Evolutionary conservation across 1,140 invertebrate genomes (phyloP).

Genomic region (Drosophila mayri): DNA sequence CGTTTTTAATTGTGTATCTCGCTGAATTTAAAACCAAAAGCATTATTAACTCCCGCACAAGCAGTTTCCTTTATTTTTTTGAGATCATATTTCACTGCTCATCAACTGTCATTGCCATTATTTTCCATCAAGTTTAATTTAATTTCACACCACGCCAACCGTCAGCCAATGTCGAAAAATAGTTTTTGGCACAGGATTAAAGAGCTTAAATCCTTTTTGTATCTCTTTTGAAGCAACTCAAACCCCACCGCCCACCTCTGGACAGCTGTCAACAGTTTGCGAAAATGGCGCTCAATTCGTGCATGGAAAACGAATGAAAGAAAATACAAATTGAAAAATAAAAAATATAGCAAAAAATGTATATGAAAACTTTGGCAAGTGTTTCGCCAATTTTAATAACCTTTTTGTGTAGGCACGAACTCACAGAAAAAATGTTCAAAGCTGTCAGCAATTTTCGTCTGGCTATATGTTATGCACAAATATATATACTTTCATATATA

Average conservation of each 20-base stretch:
- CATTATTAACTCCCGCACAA: background rate
- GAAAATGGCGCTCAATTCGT: slow-evolving; percentile 61
- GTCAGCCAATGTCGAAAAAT: slow-evolving; percentile 59
- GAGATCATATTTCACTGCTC: slow-evolving; percentile 17
- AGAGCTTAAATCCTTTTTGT: slow-evolving; percentile 55
- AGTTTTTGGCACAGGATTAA: slow-evolving; percentile 68
- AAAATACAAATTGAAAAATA: slow-evolving; percentile 25
- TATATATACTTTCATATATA: slow-evolving; percentile 32
- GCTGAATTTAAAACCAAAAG: background rate
- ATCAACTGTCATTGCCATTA: slow-evolving; percentile 12
- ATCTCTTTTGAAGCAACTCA: slow-evolving; percentile 8
- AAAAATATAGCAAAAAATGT: slow-evolving; percentile 22
- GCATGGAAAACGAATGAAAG: slow-evolving; percentile 46
- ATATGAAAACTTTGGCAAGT: slow-evolving; percentile 47
- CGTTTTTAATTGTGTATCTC: background rate
- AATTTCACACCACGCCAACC: slow-evolving; percentile 61
- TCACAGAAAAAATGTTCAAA: slow-evolving; percentile 13
- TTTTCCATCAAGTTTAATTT: slow-evolving; percentile 56
- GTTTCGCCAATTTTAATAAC: slow-evolving; percentile 59
- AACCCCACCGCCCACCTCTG: slow-evolving; percentile 4
- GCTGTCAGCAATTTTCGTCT: slow-evolving; percentile 44
- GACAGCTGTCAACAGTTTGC: slow-evolving; percentile 74
- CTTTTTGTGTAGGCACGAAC: slow-evolving; percentile 51
- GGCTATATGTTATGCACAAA: slow-evolving; percentile 33
- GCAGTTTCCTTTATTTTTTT: background rate